These are phyloP conservation scores for Linepithema humile DNA, from an alignment of 1,140 invertebrate species.

Conservation along the genomic window DNA sequence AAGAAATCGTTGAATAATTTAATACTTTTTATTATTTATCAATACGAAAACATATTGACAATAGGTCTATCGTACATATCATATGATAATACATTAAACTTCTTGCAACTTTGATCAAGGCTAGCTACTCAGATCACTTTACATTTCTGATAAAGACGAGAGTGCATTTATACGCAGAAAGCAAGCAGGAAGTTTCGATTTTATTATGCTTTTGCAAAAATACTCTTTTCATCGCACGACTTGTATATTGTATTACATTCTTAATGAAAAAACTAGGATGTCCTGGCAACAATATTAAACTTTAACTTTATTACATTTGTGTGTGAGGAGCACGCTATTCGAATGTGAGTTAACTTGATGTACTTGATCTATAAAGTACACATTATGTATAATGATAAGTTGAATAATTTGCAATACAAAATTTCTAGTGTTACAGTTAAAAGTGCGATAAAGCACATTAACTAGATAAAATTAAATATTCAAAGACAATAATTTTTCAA, in stretches of 20 bases:
- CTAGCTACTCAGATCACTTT: constrained; percentile 10
- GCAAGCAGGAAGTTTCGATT: constrained; percentile 35
- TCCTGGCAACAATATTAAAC: not conserved
- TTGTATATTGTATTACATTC: constrained; percentile 2
- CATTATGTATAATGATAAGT: not conserved
- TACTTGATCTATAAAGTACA: no score
- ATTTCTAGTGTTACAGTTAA: not conserved
- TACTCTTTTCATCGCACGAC: not conserved
- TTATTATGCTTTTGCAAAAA: not conserved
- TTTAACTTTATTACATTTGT: not conserved
- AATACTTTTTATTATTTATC: not conserved
- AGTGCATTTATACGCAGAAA: constrained; percentile 10
- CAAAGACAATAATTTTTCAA: not conserved
- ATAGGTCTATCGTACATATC: not conserved
- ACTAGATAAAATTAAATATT: not conserved
- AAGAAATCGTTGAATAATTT: not conserved
- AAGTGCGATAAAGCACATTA: no score
- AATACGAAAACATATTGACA: not conserved
- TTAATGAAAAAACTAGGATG: constrained; percentile 3
- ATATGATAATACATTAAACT: not conserved
- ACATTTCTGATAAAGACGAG: constrained; percentile 31
- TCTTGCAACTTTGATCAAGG: constrained; percentile 14
- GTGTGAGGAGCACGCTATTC: not conserved
- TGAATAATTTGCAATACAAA: not conserved
- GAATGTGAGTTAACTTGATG: not conserved